Evolutionary conservation across 1,140 invertebrate species (phyloP), one percentile per base, ranked within the genome.

Genomic region (Sitobion miscanthi): DNA sequence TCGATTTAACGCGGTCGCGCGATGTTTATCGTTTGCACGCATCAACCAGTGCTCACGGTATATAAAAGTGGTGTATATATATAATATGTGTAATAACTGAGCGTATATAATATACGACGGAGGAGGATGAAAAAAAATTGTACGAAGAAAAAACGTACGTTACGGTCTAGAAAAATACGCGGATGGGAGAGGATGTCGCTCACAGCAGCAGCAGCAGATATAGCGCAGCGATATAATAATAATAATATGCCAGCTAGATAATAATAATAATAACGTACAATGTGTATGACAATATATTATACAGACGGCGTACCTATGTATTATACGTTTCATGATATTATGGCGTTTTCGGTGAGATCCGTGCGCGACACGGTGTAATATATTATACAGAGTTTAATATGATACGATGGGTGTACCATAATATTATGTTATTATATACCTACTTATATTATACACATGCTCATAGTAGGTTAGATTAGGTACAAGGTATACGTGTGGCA

Each of bases 1-100:
- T 77, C 62, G 62, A 77, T 77, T 77, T 77, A 77, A 77, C 62
- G 62, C 30, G 30, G 62, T 69, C 30, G 62, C 62, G 30, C 62
- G 62, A 77, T 77, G 62, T 77, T 77, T 77, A 77, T 77, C 62
- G 62, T 77, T 77, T 77, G 62, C 62, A 77, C 62, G 62, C 30
- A 77, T 77, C 62, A 1, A 77, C 62, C 14, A 4, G 14, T 69
- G 62, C 62, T 69, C 57, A 14, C 30, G 62, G 62, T 77, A 77
- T n/a, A 77, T 77, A 77, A 30, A 30, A 4, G 9, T 62, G 25
- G 25, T n/a, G 4, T 9, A 30, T 4, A 8, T 9, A 47, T 47
- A 47, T 8, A 8, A 14, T 62, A 3, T 9, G 23, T 52, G 49
- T 52, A 52, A 62, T n/a, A 69, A n/a, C 62, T n/a, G 30, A 0